phyloP scores from a whole-genome alignment of 2,888 invertebrate species.

The Chrysotoxum bicinctum region DNA sequence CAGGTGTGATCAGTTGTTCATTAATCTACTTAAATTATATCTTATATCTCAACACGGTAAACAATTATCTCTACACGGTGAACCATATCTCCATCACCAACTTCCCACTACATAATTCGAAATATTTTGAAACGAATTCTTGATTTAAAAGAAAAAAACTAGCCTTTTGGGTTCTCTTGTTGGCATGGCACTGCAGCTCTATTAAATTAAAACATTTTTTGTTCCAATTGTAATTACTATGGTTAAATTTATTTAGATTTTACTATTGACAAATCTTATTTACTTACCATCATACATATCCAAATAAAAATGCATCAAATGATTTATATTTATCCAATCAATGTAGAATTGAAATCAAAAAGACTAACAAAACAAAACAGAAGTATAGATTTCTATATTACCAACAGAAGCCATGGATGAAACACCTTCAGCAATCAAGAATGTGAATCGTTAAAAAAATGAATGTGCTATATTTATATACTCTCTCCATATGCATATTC shows the following conservation, averaged over 20 bases:
- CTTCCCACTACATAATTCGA: too few relatives aligned
- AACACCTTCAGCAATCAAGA: slow-evolving; percentile 48
- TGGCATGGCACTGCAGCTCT: too few relatives aligned
- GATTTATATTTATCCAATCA: neutral
- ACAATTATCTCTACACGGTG: too few relatives aligned
- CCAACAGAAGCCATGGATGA: slow-evolving; percentile 33
- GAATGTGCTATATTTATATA: slow-evolving; percentile 13
- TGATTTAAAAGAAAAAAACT: too few relatives aligned
- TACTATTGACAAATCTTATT: neutral
- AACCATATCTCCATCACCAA: too few relatives aligned
- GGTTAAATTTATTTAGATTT: neutral
- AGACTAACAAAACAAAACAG: neutral
- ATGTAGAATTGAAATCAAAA: neutral
- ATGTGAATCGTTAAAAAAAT: slow-evolving; percentile 12
- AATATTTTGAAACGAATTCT: too few relatives aligned
- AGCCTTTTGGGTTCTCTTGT: too few relatives aligned
- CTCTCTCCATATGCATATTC: slow-evolving; percentile 1
- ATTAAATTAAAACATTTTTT: neutral
- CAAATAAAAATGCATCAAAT: neutral
- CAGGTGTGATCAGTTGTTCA: too few relatives aligned
- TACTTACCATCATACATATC: too few relatives aligned
- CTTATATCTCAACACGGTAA: too few relatives aligned
- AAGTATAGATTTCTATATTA: slow-evolving; percentile 5
- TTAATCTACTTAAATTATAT: too few relatives aligned
- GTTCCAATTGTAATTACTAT: neutral